Evolutionary conservation across 2,113 vertebrate species (phyloP).

Genomic region (Ginglymostoma cirratum): DNA sequence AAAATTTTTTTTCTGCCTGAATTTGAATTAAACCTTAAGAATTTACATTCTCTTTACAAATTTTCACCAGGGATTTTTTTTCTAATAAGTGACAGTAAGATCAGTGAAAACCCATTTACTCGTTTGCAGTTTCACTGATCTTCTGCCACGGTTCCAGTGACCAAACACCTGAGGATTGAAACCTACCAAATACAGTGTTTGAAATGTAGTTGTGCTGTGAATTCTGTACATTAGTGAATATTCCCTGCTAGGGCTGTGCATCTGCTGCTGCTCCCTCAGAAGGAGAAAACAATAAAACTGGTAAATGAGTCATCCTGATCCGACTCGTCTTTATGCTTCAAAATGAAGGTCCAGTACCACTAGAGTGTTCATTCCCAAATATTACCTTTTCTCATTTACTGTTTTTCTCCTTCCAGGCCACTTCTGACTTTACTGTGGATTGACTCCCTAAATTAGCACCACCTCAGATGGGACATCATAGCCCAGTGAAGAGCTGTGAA

Average conservation of each 20-base stretch:
- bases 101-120: neutral
- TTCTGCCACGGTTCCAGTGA: neutral
- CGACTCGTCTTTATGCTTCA: too few relatives aligned
- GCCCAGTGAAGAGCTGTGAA: neutral
- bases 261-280: neutral
- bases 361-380: too few relatives aligned
- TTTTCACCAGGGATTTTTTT: neutral
- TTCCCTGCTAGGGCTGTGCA: neutral
- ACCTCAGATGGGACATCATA: neutral
- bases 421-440: neutral
- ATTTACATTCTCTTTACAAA: neutral
- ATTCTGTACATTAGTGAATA: neutral
- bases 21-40: neutral
- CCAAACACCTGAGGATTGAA: neutral
- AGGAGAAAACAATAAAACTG: too few relatives aligned
- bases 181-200: neutral
- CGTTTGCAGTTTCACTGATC: neutral
- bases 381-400: too few relatives aligned
- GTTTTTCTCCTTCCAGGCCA: too few relatives aligned
- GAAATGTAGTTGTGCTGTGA: neutral
- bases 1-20: neutral
- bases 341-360: too few relatives aligned
- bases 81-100: neutral
- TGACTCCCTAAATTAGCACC: neutral
- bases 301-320: too few relatives aligned